Conservation (phyloP, 2,888 invertebrate genomes). For the Chouioia cunea region DNA sequence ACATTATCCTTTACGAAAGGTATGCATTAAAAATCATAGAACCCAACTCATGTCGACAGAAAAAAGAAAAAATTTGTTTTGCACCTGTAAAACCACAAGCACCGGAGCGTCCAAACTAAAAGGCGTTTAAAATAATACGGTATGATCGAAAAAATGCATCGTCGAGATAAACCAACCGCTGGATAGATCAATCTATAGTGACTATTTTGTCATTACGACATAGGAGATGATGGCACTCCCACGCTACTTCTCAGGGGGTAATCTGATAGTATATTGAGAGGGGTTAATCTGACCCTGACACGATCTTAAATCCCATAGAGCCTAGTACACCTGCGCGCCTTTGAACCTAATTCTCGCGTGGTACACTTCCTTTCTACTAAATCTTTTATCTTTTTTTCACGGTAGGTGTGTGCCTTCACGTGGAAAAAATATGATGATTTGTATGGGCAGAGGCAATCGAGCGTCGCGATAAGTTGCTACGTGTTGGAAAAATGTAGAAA, state of each 20-base stretch:
- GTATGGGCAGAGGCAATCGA: conserved; percentile 8
- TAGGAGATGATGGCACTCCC: conserved; percentile 60
- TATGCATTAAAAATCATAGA: too few relatives aligned
- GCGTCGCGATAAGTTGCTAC: conserved; percentile 4
- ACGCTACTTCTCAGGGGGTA: conserved; percentile 61
- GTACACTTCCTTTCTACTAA: conserved; percentile 53
- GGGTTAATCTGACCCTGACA: conserved; percentile 68
- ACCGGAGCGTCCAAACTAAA: conserved; percentile 14
- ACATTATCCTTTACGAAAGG: too few relatives aligned
- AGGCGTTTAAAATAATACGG: conserved; percentile 36
- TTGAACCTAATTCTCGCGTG: conserved; percentile 51
- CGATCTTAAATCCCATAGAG: conserved; percentile 49
- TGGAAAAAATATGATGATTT: conserved; percentile 29
- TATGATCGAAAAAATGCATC: conserved; percentile 34
- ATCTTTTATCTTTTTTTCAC: conserved; percentile 47
- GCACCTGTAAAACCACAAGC: too few relatives aligned
- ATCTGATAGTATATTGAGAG: conserved; percentile 60
- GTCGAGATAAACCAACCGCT: neutral
- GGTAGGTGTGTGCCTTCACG: neutral
- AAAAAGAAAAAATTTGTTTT: too few relatives aligned
- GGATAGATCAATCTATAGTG: conserved; percentile 41
- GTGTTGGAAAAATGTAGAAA: neutral
- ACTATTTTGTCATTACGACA: conserved; percentile 62
- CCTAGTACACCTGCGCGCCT: conserved; percentile 56
- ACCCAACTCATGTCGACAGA: too few relatives aligned